Base-by-base conservation (phyloP, 2,113 vertebrate species). In the Acanthisitta chloris region DNA sequence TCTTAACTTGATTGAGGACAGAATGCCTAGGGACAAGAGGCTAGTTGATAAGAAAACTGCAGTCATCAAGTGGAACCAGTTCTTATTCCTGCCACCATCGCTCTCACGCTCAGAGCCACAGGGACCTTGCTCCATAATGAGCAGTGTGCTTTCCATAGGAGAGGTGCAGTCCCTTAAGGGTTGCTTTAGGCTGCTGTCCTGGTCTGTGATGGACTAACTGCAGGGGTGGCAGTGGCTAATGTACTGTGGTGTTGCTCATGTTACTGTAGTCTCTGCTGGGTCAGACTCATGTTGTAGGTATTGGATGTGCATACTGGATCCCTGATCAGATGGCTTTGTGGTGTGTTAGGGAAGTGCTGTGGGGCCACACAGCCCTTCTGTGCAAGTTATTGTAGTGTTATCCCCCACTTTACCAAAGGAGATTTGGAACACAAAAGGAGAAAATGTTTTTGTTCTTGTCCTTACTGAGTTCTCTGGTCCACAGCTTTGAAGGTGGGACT, bases 91-190 rank as follows among this genome's bases (percentile, higher is more conserved):
- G 1, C 74, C 17, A 18, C n/a, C 38, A 33, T 66, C 18, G 21
- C 26, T n/a, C 17, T 86, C 29, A 28, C 28, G 33, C 1, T 3
- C 4, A 38, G 43, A 76, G 26, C 42, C 9, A 9, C 29, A 26
- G 59, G 33, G 52, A 72, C 40, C 28, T 81, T 0, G 0, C 14
- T 92, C 17, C 2, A 2, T 26, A 34, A 59, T 0, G 0, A 43
- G 28, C 43, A 25, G 13, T 1, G 18, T 52, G 25, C 18, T 88
- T 62, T 76, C 38, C 3, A 0, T 3, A 24, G 36, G 33, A 45
- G 36, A 24, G 8, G 4, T 40, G 9, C 38, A 65, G n/a, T 29
- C 31, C 46, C 17, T 42, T 12, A 33, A 14, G 17, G 21, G 5
- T 23, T 25, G 38, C 48, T 88, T 25, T 24, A 76, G 23, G 16